A percentile compares a stretch with the other conserved stretches of the same genome.
These are phyloP conservation scores for Pogonus chalceus DNA, from an alignment of 1,140 invertebrate genomes.

Conservation along the genomic window DNA sequence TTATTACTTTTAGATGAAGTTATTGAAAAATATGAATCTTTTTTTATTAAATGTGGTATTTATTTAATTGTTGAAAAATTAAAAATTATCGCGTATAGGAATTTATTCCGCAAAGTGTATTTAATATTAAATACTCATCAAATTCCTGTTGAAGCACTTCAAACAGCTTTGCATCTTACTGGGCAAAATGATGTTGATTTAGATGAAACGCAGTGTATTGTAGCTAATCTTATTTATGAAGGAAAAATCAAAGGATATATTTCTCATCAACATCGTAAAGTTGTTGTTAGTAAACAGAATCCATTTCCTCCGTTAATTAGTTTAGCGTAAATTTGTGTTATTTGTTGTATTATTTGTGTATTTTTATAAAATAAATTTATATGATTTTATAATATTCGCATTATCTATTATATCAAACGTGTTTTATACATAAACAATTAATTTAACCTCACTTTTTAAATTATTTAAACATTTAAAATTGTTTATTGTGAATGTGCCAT, in stretches of 20 bases:
- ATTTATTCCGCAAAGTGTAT: constrained; percentile 94
- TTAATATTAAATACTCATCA: constrained; percentile 80
- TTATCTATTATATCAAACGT: too few relatives aligned
- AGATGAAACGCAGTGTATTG: constrained; percentile 92
- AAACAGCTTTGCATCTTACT: constrained; percentile 67
- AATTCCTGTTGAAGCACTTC: constrained; percentile 75
- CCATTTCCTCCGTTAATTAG: constrained; percentile 73
- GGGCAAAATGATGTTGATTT: constrained; percentile 78
- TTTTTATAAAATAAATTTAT: constrained; percentile 7
- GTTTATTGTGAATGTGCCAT: too few relatives aligned
- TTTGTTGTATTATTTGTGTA: constrained; percentile 10
- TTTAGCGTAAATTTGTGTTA: constrained; percentile 32
- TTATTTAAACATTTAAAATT: too few relatives aligned
- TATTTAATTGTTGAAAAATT: constrained; percentile 95
- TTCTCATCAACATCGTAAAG: constrained; percentile 91
- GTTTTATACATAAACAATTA: too few relatives aligned
- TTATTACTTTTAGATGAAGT: constrained; percentile 73
- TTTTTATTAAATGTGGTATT: constrained; percentile 92
- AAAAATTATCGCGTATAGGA: constrained; percentile 89
- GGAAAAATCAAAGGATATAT: constrained; percentile 96
- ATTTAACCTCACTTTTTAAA: too few relatives aligned
- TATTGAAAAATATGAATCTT: constrained; percentile 76
- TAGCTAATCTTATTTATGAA: constrained; percentile 93
- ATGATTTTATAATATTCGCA: not conserved
- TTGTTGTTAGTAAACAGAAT: constrained; percentile 95